These are phyloP conservation scores for Leuctra nigra DNA, from an alignment of 2,888 invertebrate species.

Conservation along the genomic window DNA sequence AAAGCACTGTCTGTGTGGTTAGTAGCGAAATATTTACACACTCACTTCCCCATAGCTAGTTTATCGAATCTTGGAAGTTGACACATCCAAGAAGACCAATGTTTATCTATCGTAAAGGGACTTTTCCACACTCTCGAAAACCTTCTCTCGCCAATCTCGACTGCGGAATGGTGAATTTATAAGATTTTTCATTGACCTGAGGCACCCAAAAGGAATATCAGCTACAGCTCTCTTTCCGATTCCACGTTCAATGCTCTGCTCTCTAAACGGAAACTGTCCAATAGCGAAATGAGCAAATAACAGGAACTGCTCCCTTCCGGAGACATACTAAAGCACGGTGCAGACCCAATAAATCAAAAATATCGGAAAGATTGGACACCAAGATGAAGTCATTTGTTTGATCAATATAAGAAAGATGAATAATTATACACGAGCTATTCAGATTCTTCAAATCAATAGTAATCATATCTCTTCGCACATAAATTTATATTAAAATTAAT, in stretches of 20 bases:
- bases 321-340: no score
- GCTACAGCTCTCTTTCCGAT: conserved; percentile 7
- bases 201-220: background rate
- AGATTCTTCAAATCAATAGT: no score
- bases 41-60: conserved; percentile 7
- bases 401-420: background rate
- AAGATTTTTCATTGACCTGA: conserved; percentile 13
- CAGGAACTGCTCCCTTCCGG: background rate
- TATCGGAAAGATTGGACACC: no score
- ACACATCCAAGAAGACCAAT: conserved; percentile 12
- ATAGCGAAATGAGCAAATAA: conserved; percentile 5
- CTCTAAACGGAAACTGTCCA: conserved; percentile 3
- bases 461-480: no score
- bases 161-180: conserved; percentile 5
- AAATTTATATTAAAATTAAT: no score
- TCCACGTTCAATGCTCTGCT: background rate
- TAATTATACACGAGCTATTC: no score
- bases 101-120: conserved; percentile 13
- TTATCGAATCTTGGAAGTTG: conserved; percentile 12
- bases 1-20: conserved; percentile 4
- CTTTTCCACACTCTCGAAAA: background rate
- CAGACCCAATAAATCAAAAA: no score
- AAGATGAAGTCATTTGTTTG: no score
- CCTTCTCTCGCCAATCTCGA: background rate
- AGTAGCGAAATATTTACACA: conserved; percentile 11